phyloP scores from a whole-genome alignment of 2,113 vertebrate genomes.

The Ramphastos sulfuratus region DNA sequence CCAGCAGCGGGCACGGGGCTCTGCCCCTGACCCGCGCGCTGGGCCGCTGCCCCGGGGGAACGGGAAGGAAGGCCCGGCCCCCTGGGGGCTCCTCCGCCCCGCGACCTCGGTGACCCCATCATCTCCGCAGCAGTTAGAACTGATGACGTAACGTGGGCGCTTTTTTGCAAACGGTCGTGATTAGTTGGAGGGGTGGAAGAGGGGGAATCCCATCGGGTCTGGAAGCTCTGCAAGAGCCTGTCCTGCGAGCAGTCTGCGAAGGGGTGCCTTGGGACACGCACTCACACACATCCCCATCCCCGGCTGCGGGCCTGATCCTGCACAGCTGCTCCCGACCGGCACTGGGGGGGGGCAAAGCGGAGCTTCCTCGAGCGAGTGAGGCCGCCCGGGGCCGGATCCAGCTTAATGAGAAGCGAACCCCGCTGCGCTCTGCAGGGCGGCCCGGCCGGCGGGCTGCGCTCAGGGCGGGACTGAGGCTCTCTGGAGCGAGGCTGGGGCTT shows the following conservation, averaged over 20 bases:
- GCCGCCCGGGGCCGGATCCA: not conserved
- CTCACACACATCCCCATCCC: not conserved
- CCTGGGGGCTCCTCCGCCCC: not conserved
- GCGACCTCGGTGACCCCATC: slow-evolving; percentile 7
- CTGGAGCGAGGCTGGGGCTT: not conserved
- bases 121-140: not conserved
- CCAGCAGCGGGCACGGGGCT: too few relatives aligned
- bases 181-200: not conserved
- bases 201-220: not conserved
- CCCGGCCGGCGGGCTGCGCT: not conserved
- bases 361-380: not conserved
- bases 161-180: not conserved
- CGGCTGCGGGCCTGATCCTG: not conserved
- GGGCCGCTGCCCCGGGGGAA: not conserved
- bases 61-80: not conserved
- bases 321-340: not conserved
- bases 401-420: not conserved
- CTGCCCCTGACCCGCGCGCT: not conserved
- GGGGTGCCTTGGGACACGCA: not conserved
- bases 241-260: not conserved
- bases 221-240: not conserved
- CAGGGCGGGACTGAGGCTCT: not conserved
- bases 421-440: not conserved
- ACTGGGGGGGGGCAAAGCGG: not conserved
- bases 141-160: not conserved